Conservation (phyloP, 2,888 invertebrate genomes). For the Gari tellinella region DNA sequence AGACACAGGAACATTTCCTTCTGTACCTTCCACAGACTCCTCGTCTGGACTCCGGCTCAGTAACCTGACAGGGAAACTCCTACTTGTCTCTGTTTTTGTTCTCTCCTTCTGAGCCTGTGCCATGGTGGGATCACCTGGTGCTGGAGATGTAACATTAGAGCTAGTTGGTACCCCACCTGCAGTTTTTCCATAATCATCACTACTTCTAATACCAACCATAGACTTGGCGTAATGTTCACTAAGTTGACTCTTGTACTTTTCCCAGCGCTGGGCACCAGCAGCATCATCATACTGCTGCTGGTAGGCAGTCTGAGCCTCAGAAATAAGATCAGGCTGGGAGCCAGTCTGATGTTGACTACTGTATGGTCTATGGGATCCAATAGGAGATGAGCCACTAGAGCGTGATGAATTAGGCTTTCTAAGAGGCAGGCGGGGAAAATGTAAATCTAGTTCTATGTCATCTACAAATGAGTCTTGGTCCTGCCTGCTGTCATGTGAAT, state of each 20-base stretch:
- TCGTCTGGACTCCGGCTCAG: slow-evolving; percentile 48
- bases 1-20: neutral
- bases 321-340: slow-evolving; percentile 11
- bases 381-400: slow-evolving; percentile 24
- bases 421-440: slow-evolving; percentile 29
- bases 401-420: neutral
- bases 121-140: neutral
- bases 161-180: neutral
- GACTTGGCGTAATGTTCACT: slow-evolving; percentile 43
- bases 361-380: slow-evolving; percentile 12
- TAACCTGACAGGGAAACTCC: slow-evolving; percentile 55
- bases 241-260: slow-evolving; percentile 38
- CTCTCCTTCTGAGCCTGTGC: no score
- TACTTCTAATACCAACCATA: neutral
- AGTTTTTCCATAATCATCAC: neutral
- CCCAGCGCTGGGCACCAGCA: slow-evolving; percentile 53
- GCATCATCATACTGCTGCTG: slow-evolving; percentile 57
- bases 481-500: no score
- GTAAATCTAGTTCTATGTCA: slow-evolving; percentile 26
- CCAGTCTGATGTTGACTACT: neutral
- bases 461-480: no score
- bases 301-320: slow-evolving; percentile 45
- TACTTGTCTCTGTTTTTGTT: neutral
- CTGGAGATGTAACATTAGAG: neutral
- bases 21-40: neutral